phyloP scores from a whole-genome alignment of 2,888 invertebrate species.

The Trilocha varians region DNA sequence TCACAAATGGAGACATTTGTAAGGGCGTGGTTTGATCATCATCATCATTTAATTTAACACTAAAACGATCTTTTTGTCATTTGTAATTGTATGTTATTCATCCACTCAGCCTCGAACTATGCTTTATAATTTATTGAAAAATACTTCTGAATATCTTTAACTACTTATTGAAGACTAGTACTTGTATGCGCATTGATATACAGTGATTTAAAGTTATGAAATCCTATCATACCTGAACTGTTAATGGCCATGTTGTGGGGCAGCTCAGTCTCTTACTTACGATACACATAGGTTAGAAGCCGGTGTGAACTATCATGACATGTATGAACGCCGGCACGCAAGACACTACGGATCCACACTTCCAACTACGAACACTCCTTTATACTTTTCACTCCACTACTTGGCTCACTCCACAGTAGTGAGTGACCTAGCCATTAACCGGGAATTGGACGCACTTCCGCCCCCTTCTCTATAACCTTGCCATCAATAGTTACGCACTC shows the following conservation, averaged over 20 bases:
- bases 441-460: constrained; percentile 56
- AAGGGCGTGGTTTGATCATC: too few relatives aligned
- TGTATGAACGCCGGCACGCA: constrained; percentile 8
- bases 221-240: constrained; percentile 12
- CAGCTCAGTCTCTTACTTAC: constrained; percentile 14
- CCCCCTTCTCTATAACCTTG: constrained; percentile 49
- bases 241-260: constrained; percentile 11
- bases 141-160: too few relatives aligned
- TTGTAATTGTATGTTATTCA: too few relatives aligned
- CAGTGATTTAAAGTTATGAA: too few relatives aligned
- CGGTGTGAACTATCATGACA: constrained; percentile 1
- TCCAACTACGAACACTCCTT: constrained; percentile 37
- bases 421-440: constrained; percentile 48
- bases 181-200: too few relatives aligned
- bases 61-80: too few relatives aligned
- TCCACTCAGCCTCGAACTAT: too few relatives aligned
- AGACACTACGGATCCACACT: constrained; percentile 39
- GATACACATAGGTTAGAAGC: constrained; percentile 15
- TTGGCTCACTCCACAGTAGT: constrained; percentile 38
- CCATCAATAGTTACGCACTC: constrained; percentile 26
- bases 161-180: too few relatives aligned
- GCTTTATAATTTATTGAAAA: too few relatives aligned
- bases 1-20: background rate
- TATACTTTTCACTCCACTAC: constrained; percentile 38
- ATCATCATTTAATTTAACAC: too few relatives aligned